phyloP scores from a whole-genome alignment of 2,888 invertebrate species.

The Willowsia nigromaculata region DNA sequence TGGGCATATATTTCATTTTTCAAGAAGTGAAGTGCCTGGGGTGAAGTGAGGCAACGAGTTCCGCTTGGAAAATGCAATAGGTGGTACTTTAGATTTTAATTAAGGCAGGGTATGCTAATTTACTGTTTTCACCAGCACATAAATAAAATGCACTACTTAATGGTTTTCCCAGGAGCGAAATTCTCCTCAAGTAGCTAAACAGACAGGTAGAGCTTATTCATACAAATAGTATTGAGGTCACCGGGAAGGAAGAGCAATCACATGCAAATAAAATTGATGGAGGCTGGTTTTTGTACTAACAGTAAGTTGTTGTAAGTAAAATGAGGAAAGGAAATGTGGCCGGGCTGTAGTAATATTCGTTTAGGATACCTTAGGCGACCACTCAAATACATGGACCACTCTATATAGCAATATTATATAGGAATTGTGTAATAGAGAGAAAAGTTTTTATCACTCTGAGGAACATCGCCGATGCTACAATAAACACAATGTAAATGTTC shows the following conservation, averaged over 20 bases:
- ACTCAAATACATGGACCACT: background rate
- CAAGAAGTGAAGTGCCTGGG: too few species aligned
- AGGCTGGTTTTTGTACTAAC: background rate
- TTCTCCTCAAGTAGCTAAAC: background rate
- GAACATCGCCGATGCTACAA: background rate
- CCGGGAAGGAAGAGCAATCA: background rate
- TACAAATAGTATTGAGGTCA: conserved; percentile 4
- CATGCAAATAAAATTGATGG: conserved; percentile 20
- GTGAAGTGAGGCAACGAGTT: too few species aligned
- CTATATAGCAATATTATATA: background rate
- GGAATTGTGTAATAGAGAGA: background rate
- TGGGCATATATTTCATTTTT: too few species aligned
- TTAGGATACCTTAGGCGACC: background rate
- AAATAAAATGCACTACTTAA: background rate
- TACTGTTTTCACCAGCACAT: too few species aligned
- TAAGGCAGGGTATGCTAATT: too few species aligned
- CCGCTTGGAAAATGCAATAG: too few species aligned
- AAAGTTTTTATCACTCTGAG: conserved; percentile 9
- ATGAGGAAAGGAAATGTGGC: background rate
- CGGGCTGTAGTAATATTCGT: background rate
- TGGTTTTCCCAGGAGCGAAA: background rate
- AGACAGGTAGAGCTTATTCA: background rate
- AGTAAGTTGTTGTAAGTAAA: too few species aligned
- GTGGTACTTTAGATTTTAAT: too few species aligned
- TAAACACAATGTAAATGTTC: background rate